Conservation (phyloP, 2,888 invertebrate genomes). For the Alitta virens region DNA sequence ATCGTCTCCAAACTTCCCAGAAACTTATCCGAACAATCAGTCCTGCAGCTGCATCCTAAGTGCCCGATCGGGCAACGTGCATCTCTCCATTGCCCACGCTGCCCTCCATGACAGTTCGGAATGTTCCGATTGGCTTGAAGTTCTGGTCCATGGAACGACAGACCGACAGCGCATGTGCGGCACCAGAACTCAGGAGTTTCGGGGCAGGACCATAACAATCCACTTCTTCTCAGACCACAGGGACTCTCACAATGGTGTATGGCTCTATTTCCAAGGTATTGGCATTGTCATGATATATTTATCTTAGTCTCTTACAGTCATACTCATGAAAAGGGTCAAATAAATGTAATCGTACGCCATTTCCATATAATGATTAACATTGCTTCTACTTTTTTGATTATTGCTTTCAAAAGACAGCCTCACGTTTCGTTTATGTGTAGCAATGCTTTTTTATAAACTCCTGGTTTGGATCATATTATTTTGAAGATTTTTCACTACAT, state of each 20-base stretch:
- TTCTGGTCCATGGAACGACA: neutral
- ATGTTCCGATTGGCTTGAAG: neutral
- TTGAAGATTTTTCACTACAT: no score
- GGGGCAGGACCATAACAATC: neutral
- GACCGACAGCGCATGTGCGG: neutral
- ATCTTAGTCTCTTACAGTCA: no score
- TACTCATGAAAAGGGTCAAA: no score
- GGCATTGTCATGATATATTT: no score
- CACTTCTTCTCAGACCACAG: neutral
- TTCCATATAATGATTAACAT: no score
- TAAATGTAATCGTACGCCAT: no score
- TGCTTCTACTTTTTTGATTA: no score
- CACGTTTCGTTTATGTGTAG: no score
- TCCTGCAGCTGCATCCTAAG: constrained; percentile 9
- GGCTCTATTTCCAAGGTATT: neutral
- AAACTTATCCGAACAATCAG: constrained; percentile 8
- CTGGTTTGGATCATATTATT: no score
- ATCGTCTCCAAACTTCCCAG: constrained; percentile 14
- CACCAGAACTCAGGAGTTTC: neutral
- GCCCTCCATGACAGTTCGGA: neutral
- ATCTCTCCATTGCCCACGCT: neutral
- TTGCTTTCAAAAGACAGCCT: no score
- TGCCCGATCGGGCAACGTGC: neutral
- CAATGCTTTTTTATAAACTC: no score
- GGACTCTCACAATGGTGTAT: neutral